Conservation (phyloP, 2,888 invertebrate genomes). For the Mythimna ferrago region DNA sequence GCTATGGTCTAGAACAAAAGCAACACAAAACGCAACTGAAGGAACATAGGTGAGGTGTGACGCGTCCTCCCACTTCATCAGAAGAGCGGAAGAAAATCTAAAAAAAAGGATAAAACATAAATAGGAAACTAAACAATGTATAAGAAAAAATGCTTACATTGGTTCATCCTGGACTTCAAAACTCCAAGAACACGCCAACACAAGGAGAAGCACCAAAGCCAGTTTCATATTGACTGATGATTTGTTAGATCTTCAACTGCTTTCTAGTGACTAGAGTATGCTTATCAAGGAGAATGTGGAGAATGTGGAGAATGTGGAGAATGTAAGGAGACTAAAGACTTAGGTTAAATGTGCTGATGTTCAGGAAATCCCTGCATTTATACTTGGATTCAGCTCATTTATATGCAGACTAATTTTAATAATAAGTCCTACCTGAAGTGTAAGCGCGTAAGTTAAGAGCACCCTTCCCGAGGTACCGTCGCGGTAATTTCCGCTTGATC, state of each 20-base stretch:
- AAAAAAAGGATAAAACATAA: background rate
- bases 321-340: conserved; percentile 16
- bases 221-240: conserved; percentile 40
- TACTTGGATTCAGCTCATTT: conserved; percentile 37
- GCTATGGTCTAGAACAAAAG: too few relatives aligned
- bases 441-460: conserved; percentile 22
- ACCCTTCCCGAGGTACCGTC: too few relatives aligned
- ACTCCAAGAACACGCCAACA: conserved; percentile 23
- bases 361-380: conserved; percentile 29
- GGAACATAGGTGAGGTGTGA: too few relatives aligned
- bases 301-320: conserved; percentile 11
- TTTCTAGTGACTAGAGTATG: background rate
- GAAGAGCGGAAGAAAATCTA: too few relatives aligned
- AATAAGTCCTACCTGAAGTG: conserved; percentile 12
- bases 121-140: background rate
- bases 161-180: conserved; percentile 36
- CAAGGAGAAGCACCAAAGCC: conserved; percentile 32
- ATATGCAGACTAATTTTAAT: conserved; percentile 47
- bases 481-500: too few relatives aligned
- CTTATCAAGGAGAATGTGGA: conserved; percentile 1
- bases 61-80: too few relatives aligned
- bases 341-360: conserved; percentile 27
- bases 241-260: conserved; percentile 1
- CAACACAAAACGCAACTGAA: too few relatives aligned
- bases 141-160: background rate